Percentiles rank a stretch among this genome's conserved stretches.
Evolutionary conservation across 2,888 invertebrate genomes (phyloP).

Genomic region (Morpho helenor): DNA sequence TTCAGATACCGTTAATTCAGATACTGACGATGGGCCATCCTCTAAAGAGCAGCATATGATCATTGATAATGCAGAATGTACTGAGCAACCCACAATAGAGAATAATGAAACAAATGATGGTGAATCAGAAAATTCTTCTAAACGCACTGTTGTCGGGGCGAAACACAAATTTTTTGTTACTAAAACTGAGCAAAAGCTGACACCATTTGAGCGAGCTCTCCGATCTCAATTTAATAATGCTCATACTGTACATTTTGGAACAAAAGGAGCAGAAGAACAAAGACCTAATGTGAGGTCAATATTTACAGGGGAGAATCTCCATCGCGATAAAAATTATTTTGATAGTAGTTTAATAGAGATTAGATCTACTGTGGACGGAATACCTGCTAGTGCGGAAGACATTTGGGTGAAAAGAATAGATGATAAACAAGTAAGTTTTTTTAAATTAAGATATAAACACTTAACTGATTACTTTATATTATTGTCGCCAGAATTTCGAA

Average conservation of each 20-base stretch:
- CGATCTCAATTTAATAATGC: constrained; percentile 75
- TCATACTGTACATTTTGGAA: constrained; percentile 84
- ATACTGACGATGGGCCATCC: constrained; percentile 29
- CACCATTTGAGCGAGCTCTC: constrained; percentile 66
- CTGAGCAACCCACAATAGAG: neutral
- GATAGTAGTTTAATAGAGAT: constrained; percentile 90
- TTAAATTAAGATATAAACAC: neutral
- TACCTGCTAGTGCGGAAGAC: constrained; percentile 82
- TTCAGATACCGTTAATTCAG: constrained; percentile 33
- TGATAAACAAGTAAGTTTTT: constrained; percentile 77
- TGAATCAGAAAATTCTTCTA: constrained; percentile 52
- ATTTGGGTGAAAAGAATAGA: constrained; percentile 84
- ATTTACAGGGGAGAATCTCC: constrained; percentile 79
- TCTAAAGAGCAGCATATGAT: constrained; percentile 29
- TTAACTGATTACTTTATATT: too few relatives aligned
- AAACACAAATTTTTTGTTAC: constrained; percentile 67
- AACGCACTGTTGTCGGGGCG: constrained; percentile 64
- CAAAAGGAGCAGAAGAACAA: constrained; percentile 76
- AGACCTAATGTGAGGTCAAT: constrained; percentile 81
- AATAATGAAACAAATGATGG: neutral
- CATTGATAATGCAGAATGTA: constrained; percentile 24
- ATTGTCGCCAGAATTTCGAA: too few relatives aligned
- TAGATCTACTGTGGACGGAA: constrained; percentile 84
- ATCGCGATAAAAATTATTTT: constrained; percentile 89
- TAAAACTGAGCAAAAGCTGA: constrained; percentile 51